A percentile compares a stretch with the other conserved stretches of the same genome.
Evolutionary conservation across 2,113 vertebrate genomes (phyloP).

Genomic region (Marmota flaviventris): DNA sequence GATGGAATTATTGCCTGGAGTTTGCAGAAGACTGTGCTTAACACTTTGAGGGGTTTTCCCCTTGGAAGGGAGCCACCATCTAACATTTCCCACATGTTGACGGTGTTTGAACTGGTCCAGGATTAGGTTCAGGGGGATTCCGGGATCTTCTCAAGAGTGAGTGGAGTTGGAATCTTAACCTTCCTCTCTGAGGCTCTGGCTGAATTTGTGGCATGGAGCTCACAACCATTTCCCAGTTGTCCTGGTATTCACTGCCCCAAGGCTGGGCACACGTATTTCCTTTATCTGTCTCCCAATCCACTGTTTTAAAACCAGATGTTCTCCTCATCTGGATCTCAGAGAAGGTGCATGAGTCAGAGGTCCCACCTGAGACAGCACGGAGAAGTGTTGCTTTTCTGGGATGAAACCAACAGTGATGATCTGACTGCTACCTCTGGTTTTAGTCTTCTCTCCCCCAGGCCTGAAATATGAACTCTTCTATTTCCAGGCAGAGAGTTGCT

Average conservation of each 20-base stretch:
- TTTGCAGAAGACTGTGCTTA: slow-evolving; percentile 58
- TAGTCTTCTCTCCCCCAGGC: neutral
- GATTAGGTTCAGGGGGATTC: slow-evolving; percentile 65
- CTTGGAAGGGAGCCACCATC: slow-evolving; percentile 76
- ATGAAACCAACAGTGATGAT: neutral
- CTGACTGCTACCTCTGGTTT: neutral
- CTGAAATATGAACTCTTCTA: slow-evolving; percentile 51
- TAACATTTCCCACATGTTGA: slow-evolving; percentile 84
- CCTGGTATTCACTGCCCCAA: neutral
- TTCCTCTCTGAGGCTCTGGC: neutral
- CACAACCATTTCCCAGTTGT: neutral
- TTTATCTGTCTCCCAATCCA: neutral
- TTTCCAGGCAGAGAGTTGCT: slow-evolving; percentile 52
- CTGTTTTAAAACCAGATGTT: neutral
- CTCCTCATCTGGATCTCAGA: neutral
- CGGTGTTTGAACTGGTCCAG: slow-evolving; percentile 71
- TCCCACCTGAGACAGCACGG: neutral
- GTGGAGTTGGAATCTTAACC: neutral
- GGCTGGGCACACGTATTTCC: neutral
- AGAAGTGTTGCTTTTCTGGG: neutral
- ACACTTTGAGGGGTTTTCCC: slow-evolving; percentile 65
- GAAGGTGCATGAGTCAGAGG: neutral
- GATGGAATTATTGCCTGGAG: neutral
- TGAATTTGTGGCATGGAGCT: neutral
- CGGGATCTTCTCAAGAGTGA: neutral